These are phyloP conservation scores for Drosophila colorata DNA, from an alignment of 2,888 invertebrate genomes.

Conservation along the genomic window DNA sequence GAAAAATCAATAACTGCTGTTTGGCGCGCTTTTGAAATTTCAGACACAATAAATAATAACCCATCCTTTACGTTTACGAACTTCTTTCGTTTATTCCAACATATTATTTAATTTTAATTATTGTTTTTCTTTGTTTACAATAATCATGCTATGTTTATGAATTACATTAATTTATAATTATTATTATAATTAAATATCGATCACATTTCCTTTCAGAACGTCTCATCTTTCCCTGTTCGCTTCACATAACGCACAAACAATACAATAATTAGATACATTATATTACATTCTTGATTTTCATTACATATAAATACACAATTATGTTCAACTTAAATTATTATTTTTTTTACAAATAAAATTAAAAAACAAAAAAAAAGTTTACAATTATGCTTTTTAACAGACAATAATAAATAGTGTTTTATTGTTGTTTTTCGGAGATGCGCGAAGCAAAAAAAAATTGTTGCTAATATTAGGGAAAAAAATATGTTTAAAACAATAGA, in stretches of 20 bases:
- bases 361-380: constrained; percentile 27
- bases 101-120: constrained; percentile 61
- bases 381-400: constrained; percentile 20
- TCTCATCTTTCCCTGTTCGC: constrained; percentile 70
- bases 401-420: constrained; percentile 47
- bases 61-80: constrained; percentile 18
- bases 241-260: constrained; percentile 57
- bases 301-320: constrained; percentile 45
- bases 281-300: constrained; percentile 35
- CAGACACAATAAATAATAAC: background rate
- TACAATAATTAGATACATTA: constrained; percentile 49
- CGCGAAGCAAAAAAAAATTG: constrained; percentile 33
- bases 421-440: constrained; percentile 18
- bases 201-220: constrained; percentile 83
- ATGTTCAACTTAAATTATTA: constrained; percentile 39
- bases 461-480: constrained; percentile 36
- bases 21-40: background rate
- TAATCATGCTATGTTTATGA: constrained; percentile 63
- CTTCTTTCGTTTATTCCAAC: constrained; percentile 55
- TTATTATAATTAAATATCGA: constrained; percentile 80
- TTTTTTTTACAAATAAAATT: constrained; percentile 37
- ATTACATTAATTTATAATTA: constrained; percentile 61
- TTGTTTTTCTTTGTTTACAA: constrained; percentile 67
- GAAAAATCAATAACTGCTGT: background rate
- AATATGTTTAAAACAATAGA: constrained; percentile 47